A percentile compares a stretch with the other conserved stretches of the same genome.
These are phyloP conservation scores for Gryllus longicercus DNA, from an alignment of 2,888 invertebrate species.

Conservation along the genomic window DNA sequence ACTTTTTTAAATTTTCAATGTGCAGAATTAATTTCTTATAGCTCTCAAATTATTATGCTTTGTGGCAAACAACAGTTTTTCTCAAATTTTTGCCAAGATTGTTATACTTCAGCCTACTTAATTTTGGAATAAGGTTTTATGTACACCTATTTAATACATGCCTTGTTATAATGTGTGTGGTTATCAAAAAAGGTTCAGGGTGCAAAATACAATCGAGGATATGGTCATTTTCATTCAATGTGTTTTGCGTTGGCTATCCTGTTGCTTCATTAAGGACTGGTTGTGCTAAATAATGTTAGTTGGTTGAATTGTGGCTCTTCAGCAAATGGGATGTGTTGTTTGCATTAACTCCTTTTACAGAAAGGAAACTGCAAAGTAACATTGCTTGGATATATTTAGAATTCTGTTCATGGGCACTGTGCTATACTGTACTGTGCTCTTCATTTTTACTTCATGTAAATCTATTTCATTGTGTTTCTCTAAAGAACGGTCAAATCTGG, in stretches of 20 bases:
- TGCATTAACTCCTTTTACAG: slow-evolving; percentile 2
- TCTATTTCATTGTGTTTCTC: not conserved
- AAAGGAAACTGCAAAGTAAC: slow-evolving; percentile 17
- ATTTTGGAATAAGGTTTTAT: slow-evolving; percentile 4
- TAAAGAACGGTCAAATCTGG: too few species aligned
- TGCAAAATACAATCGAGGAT: not conserved
- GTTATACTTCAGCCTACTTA: not conserved
- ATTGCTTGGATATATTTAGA: not conserved
- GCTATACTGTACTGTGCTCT: not conserved
- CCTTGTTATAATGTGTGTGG: not conserved
- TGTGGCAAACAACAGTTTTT: too few species aligned
- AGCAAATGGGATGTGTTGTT: not conserved
- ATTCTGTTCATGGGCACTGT: not conserved
- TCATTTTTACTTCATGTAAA: not conserved
- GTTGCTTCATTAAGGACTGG: slow-evolving; percentile 17
- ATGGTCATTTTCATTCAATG: not conserved
- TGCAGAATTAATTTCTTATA: too few species aligned
- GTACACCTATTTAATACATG: not conserved
- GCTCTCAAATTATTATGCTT: too few species aligned
- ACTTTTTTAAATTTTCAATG: too few species aligned
- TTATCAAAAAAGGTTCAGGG: not conserved
- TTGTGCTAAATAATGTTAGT: not conserved
- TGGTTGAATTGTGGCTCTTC: not conserved
- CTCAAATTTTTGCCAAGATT: too few species aligned
- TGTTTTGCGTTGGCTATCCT: not conserved